Conservation (phyloP, 2,797 vertebrate species). For the Hippopotamyrus pictus region DNA sequence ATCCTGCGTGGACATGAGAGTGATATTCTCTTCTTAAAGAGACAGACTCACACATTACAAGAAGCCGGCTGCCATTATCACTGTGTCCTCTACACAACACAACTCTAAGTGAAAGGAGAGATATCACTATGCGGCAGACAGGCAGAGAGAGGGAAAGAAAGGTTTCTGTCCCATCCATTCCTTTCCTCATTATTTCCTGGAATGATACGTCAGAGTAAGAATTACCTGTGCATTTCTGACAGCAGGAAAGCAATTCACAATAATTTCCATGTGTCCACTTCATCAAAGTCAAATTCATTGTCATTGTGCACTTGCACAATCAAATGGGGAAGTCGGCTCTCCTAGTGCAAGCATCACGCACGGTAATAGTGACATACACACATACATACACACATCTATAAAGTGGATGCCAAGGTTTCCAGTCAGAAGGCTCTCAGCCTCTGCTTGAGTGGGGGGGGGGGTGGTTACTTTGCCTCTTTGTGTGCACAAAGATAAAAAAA, state of each 20-base stretch:
- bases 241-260: constrained; percentile 64
- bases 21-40: background rate
- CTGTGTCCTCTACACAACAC: constrained; percentile 74
- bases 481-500: background rate
- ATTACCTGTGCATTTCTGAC: constrained; percentile 73
- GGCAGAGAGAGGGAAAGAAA: constrained; percentile 62
- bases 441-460: background rate
- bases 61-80: constrained; percentile 72
- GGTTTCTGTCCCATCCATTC: constrained; percentile 81
- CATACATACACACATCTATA: background rate
- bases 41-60: constrained; percentile 61
- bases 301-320: background rate
- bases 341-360: background rate
- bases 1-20: background rate
- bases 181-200: constrained; percentile 77
- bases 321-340: background rate
- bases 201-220: constrained; percentile 77
- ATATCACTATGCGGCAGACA: constrained; percentile 62
- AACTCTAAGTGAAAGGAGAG: constrained; percentile 54
- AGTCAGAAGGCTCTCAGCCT: background rate
- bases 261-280: constrained; percentile 34
- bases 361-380: background rate
- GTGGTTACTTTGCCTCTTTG: background rate
- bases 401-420: constrained; percentile 63
- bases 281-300: background rate